Base-by-base conservation (phyloP, 2,888 invertebrate species). In the Scrobipalpa atriplicella region DNA sequence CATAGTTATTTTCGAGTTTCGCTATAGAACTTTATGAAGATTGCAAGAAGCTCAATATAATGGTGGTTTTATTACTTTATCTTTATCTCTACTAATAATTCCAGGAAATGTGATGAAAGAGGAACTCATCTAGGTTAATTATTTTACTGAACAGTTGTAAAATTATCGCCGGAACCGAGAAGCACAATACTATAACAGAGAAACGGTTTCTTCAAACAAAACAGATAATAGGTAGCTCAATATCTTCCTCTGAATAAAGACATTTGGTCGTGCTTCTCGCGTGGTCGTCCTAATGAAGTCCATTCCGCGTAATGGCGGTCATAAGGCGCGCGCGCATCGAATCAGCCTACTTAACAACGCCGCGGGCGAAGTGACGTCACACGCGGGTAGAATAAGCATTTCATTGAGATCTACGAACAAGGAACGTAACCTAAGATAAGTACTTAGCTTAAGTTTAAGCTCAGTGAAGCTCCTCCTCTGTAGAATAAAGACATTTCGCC, bases 301-400 rank as follows among this genome's bases (percentile, higher is more conserved):
- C 74, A 80, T 83, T 83, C 70, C 73, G 75, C 72, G 74, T 83
- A 84, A 84, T 84, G 76, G 78, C 77, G 68, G 74, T 76, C 71
- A 78, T 77, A 78, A 77, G 65, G 69, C 62, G 74, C 70, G 73
- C 71, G 75, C 74, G 73, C 71, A 75, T 71, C 72, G 67, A 71
- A 73, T 72, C 70, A 71, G 76, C 74, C 75, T 76, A 70, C 66
- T 66, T 58, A 16, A 58, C n/a, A 38, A n/a, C n/a, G n/a, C n/a
- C n/a, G n/a, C n/a, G n/a, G n/a, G n/a, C n/a, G n/a, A 29, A 29
- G 29, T 29, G 29, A 29, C 29, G 29, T 29, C 29, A 29, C 29
- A 5, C 29, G 29, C 29, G 29, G 29, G 5, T 29, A 29, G 29
- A 5, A 29, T 29, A 29, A 29, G 29, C 29, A 29, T 29, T 29